These are phyloP conservation scores for Vimba vimba DNA, from an alignment of 2,113 vertebrate genomes.

Conservation along the genomic window DNA sequence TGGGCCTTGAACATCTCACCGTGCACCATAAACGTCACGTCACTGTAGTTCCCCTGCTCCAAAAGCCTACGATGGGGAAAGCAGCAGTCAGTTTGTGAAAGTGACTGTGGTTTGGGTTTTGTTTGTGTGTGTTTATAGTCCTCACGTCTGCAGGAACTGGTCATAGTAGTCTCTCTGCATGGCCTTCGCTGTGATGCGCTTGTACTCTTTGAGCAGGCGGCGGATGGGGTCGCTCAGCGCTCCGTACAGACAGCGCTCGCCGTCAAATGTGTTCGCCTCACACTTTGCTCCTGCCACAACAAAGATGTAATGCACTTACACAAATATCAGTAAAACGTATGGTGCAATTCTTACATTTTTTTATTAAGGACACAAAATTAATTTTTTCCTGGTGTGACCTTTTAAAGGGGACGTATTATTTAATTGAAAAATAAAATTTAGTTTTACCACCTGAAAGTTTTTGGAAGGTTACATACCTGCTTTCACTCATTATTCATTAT, in stretches of 20 bases:
- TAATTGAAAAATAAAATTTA: too few species aligned
- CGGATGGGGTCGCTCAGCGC: constrained; percentile 89
- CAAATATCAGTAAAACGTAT: neutral
- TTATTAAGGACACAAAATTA: too few species aligned
- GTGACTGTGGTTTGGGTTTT: neutral
- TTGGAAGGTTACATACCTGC: too few species aligned
- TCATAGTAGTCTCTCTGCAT: constrained; percentile 91
- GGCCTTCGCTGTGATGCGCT: constrained; percentile 87
- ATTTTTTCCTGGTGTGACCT: too few species aligned
- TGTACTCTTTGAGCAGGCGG: constrained; percentile 89
- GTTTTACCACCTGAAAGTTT: too few species aligned
- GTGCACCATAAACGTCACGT: constrained; percentile 90
- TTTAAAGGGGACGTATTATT: too few species aligned
- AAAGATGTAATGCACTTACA: neutral
- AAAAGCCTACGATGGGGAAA: constrained; percentile 77
- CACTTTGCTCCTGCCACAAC: constrained; percentile 86
- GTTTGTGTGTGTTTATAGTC: neutral
- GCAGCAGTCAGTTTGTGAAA: neutral
- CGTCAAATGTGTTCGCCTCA: constrained; percentile 96
- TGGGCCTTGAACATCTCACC: constrained; percentile 88
- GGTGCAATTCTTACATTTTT: too few species aligned
- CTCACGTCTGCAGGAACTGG: constrained; percentile 90
- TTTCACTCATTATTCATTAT: too few species aligned
- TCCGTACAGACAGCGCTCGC: constrained; percentile 91
- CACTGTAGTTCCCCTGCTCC: constrained; percentile 89